phyloP scores from a whole-genome alignment of 2,797 vertebrate species.

The Coilia nasus region DNA sequence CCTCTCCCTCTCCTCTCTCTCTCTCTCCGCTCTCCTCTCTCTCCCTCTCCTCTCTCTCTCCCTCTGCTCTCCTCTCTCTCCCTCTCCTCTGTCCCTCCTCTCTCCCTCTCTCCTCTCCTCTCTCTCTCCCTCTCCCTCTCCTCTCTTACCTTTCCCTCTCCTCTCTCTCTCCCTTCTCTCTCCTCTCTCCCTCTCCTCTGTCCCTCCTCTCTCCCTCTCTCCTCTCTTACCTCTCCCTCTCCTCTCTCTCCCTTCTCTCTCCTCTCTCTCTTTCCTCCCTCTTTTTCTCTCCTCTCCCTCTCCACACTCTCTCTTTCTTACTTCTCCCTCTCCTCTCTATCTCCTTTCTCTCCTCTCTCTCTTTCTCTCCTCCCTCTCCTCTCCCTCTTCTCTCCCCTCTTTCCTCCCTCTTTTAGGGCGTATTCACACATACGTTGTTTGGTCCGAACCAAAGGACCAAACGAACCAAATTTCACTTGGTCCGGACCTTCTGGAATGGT shows the following conservation, averaged over 20 bases:
- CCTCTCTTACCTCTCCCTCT: neutral
- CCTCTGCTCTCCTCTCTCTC: slow-evolving; percentile 29
- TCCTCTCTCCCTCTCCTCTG: neutral
- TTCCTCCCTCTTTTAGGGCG: too few species aligned
- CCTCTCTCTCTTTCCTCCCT: neutral
- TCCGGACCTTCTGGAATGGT: too few species aligned
- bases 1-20: too few species aligned
- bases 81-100: neutral
- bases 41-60: too few species aligned
- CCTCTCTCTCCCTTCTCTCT: neutral
- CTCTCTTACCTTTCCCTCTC: too few species aligned
- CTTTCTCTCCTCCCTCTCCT: too few species aligned
- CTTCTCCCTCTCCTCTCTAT: neutral
- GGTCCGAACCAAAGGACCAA: too few species aligned
- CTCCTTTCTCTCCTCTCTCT: neutral
- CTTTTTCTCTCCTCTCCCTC: neutral
- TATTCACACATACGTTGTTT: too few species aligned
- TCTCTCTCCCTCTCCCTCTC: neutral
- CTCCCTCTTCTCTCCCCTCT: too few species aligned
- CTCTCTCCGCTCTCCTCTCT: too few species aligned
- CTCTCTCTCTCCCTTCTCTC: too few species aligned
- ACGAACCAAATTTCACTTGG: too few species aligned
- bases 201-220: neutral
- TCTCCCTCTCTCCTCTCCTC: neutral
- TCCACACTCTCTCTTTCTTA: neutral